Conservation (phyloP, 2,797 vertebrate species). For the Danio albolineatus region DNA sequence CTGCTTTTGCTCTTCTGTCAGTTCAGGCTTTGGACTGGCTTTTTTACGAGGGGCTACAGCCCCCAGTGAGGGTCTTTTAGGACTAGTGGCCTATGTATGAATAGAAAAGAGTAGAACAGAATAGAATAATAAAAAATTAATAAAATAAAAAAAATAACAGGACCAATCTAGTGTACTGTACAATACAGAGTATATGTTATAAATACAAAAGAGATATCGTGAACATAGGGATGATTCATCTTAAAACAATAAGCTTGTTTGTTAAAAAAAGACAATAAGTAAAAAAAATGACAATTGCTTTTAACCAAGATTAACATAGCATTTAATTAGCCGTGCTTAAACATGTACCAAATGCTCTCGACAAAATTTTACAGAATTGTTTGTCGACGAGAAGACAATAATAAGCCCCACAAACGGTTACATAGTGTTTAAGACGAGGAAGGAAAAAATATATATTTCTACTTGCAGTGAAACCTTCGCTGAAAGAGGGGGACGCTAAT, state of each 20-base stretch:
- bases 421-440: background rate
- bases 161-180: background rate
- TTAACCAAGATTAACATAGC: background rate
- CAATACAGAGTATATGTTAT: background rate
- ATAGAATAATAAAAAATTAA: background rate
- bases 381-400: background rate
- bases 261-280: background rate
- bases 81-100: conserved; percentile 82
- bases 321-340: background rate
- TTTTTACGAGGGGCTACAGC: conserved; percentile 85
- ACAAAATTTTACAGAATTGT: background rate
- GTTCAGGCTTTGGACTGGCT: conserved; percentile 82
- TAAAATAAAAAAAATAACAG: background rate
- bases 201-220: background rate
- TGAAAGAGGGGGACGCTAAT: background rate
- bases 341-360: background rate
- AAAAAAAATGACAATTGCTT: too few relatives aligned
- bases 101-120: background rate
- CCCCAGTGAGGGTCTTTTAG: conserved; percentile 83
- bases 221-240: background rate
- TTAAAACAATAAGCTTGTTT: background rate
- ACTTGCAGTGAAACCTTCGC: background rate
- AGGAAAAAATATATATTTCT: too few relatives aligned
- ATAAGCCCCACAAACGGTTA: background rate
- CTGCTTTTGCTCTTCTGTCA: conserved; percentile 89